phyloP scores from a whole-genome alignment of 2,113 vertebrate genomes.

The Zosterops pallidus region DNA sequence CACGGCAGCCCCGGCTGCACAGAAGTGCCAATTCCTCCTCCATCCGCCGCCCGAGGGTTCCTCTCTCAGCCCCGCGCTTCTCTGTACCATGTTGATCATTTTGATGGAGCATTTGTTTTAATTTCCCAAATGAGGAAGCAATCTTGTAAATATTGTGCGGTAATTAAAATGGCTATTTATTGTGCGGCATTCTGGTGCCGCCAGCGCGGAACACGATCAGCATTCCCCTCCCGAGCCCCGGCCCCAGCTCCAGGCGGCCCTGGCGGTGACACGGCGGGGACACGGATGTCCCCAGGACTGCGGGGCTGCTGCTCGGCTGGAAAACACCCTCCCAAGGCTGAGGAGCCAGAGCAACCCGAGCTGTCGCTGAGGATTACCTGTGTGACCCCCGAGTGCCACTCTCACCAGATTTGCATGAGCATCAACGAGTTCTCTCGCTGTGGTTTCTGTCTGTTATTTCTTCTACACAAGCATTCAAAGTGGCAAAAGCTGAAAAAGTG shows the following conservation, averaged over 20 bases:
- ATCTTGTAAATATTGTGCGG: conserved; percentile 60
- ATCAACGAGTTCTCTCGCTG: not conserved
- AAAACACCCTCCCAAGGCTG: fast-evolving
- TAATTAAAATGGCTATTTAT: conserved; percentile 63
- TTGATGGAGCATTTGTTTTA: conserved; percentile 55
- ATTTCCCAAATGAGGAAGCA: conserved; percentile 63
- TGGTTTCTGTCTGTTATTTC: not conserved
- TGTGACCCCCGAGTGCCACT: fast-evolving
- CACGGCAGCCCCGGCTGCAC: not conserved
- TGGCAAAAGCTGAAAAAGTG: not conserved
- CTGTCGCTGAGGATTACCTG: not conserved
- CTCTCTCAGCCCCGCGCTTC: not conserved
- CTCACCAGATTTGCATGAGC: not conserved
- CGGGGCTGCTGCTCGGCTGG: not conserved
- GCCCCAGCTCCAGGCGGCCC: not conserved
- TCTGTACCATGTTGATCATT: conserved; percentile 1
- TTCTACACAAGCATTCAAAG: not conserved
- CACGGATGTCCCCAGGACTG: not conserved
- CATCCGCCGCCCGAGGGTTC: not conserved
- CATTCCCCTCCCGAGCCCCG: not conserved
- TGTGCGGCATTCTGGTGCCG: conserved; percentile 27
- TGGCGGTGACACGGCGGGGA: not conserved
- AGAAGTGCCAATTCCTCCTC: not conserved
- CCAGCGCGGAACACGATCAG: not conserved
- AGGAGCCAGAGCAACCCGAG: fast-evolving